Conservation (phyloP, 2,888 invertebrate species). For the Pammene aurita region DNA sequence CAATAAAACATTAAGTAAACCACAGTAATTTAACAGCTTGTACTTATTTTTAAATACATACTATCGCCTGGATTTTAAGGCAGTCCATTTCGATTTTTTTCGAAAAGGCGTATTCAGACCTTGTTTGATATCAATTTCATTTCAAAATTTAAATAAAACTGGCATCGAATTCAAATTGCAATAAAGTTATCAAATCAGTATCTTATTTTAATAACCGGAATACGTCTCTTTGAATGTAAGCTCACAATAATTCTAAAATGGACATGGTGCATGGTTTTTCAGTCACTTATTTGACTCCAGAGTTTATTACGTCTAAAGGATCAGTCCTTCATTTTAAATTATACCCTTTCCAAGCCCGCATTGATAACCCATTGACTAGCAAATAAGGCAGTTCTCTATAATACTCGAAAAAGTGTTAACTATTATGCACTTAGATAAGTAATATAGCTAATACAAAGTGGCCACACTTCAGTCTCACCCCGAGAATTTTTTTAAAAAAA, state of each 20-base stretch:
- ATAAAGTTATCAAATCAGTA: too few species aligned
- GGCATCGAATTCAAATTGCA: background rate
- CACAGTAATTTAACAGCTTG: slow-evolving; percentile 62
- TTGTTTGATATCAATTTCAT: background rate
- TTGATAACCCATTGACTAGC: slow-evolving; percentile 34
- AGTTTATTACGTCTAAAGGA: slow-evolving; percentile 23
- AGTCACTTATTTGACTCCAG: slow-evolving; percentile 25
- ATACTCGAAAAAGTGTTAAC: background rate
- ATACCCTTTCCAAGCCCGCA: slow-evolving; percentile 4
- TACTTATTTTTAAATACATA: slow-evolving; percentile 61
- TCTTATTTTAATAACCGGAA: background rate
- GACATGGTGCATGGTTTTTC: slow-evolving; percentile 20
- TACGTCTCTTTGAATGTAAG: slow-evolving; percentile 6
- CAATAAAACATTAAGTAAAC: slow-evolving; percentile 45
- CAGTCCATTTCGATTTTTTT: slow-evolving; percentile 24
- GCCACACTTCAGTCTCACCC: too few species aligned
- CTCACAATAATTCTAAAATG: slow-evolving; percentile 30
- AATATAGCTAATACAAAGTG: too few species aligned
- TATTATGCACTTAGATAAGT: background rate
- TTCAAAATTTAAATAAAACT: background rate
- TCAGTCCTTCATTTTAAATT: slow-evolving; percentile 34
- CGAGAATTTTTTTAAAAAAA: too few species aligned
- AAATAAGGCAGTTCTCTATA: slow-evolving; percentile 14
- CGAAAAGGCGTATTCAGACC: slow-evolving; percentile 4
- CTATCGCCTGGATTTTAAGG: slow-evolving; percentile 31